These are phyloP conservation scores for Thymallus thymallus DNA, from an alignment of 2,113 vertebrate genomes.

Conservation along the genomic window DNA sequence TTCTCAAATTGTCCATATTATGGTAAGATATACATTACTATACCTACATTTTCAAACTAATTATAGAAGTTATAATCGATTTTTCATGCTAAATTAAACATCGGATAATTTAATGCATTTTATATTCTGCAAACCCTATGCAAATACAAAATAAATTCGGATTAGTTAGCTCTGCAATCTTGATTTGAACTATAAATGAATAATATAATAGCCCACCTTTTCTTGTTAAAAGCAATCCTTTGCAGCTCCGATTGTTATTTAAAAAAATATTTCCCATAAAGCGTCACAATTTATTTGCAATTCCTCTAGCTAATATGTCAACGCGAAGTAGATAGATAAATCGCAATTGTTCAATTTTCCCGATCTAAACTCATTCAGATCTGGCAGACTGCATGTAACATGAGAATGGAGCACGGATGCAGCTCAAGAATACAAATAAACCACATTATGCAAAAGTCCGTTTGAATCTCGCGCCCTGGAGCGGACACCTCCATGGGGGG, in stretches of 20 bases:
- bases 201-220: not conserved
- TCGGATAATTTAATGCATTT: too few relatives aligned
- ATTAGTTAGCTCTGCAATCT: not conserved
- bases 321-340: not conserved
- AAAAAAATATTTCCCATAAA: not conserved
- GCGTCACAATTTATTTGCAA: not conserved
- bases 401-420: conserved; percentile 43
- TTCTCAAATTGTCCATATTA: too few relatives aligned
- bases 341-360: too few relatives aligned
- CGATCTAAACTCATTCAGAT: conserved; percentile 22
- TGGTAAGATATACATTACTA: not conserved
- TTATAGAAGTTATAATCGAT: too few relatives aligned
- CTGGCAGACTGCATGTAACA: conserved; percentile 48
- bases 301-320: not conserved
- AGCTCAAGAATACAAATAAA: conserved; percentile 52
- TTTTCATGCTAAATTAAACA: too few relatives aligned
- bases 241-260: not conserved
- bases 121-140: not conserved
- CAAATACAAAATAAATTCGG: not conserved
- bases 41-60: too few relatives aligned
- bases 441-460: conserved; percentile 39
- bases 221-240: not conserved
- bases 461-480: conserved; percentile 71
- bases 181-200: not conserved
- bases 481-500: conserved; percentile 47